These are phyloP conservation scores for Harpagoxenus sublaevis DNA, from an alignment of 2,888 invertebrate genomes.

Conservation along the genomic window DNA sequence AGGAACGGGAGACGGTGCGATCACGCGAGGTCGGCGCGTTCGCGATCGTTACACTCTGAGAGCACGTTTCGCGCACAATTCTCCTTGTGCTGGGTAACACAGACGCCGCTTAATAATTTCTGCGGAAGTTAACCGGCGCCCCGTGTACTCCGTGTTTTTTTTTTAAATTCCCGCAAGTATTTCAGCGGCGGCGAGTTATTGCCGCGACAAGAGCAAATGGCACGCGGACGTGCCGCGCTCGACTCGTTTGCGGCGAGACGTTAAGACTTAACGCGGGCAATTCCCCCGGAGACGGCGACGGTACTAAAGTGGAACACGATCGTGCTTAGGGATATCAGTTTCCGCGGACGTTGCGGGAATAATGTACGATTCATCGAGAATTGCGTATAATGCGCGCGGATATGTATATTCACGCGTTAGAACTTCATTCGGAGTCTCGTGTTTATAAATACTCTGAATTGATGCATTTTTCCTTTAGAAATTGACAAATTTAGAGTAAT, in stretches of 20 bases:
- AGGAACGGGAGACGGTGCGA: slow-evolving; percentile 6
- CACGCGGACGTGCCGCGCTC: slow-evolving; percentile 58
- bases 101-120: slow-evolving; percentile 66
- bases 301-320: slow-evolving; percentile 48
- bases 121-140: slow-evolving; percentile 46
- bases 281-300: slow-evolving; percentile 47
- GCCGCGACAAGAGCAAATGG: slow-evolving; percentile 62
- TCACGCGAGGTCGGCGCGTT: slow-evolving; percentile 37
- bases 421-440: neutral
- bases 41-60: slow-evolving; percentile 32
- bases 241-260: slow-evolving; percentile 52
- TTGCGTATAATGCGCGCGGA: neutral
- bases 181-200: slow-evolving; percentile 57
- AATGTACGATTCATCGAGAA: slow-evolving; percentile 26
- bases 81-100: slow-evolving; percentile 59
- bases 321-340: slow-evolving; percentile 51
- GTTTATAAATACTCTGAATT: neutral
- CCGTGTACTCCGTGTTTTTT: slow-evolving; percentile 48
- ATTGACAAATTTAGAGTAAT: neutral
- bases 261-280: slow-evolving; percentile 51
- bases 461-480: neutral
- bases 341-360: slow-evolving; percentile 42
- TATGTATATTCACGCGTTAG: neutral
- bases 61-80: slow-evolving; percentile 50
- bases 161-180: slow-evolving; percentile 60